Evolutionary conservation across 1,140 invertebrate genomes (phyloP).

Genomic region (Leptonema lineaticorne): DNA sequence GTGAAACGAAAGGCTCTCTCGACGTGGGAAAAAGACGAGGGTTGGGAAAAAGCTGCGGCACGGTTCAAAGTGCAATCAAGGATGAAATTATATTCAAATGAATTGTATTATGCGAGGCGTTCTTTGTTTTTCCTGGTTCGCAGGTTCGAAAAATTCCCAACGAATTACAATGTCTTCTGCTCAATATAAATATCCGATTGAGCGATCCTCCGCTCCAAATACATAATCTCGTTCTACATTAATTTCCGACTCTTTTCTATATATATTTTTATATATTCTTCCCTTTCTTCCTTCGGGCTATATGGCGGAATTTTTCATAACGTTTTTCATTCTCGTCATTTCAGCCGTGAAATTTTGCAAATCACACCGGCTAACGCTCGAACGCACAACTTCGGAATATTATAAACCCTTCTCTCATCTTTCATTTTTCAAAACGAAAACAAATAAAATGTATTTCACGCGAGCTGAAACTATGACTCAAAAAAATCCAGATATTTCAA

Average conservation of each 20-base stretch:
- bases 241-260: background rate
- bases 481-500: too few relatives aligned
- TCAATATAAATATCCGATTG: slow-evolving; percentile 26
- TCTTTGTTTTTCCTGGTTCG: slow-evolving; percentile 12
- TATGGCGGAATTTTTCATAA: background rate
- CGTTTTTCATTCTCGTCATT: background rate
- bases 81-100: slow-evolving; percentile 40
- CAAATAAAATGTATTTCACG: too few relatives aligned
- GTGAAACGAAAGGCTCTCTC: background rate
- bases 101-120: slow-evolving; percentile 11
- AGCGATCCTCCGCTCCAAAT: background rate
- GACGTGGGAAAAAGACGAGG: background rate
- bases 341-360: slow-evolving; percentile 9
- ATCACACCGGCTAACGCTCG: slow-evolving; percentile 2
- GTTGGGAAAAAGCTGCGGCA: background rate
- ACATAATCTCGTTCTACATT: slow-evolving; percentile 8
- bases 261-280: background rate
- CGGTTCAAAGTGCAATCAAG: slow-evolving; percentile 34
- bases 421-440: background rate
- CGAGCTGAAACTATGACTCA: too few relatives aligned
- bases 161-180: slow-evolving; percentile 3
- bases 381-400: background rate
- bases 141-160: background rate
- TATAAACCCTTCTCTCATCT: background rate
- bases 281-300: background rate